Conservation (phyloP, 2,888 invertebrate species). For the Ennomos quercinarius region DNA sequence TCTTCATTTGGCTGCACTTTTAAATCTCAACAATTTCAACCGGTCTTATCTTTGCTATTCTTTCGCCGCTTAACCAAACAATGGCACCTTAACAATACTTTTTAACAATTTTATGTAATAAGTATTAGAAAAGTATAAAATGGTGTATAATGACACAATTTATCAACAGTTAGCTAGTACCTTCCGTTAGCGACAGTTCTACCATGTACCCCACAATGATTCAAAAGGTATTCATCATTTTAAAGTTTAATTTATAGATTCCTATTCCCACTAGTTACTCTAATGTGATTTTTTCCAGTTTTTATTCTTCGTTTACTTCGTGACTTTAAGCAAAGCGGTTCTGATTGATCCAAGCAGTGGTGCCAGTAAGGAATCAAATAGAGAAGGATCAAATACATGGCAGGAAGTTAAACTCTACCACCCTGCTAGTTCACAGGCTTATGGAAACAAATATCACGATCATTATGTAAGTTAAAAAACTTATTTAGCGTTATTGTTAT, state of each 20-base stretch:
- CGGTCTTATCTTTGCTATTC: constrained; percentile 55
- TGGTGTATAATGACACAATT: constrained; percentile 61
- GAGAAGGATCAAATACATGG: constrained; percentile 54
- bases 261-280: no score
- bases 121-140: constrained; percentile 80
- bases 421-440: constrained; percentile 56
- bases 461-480: constrained; percentile 61
- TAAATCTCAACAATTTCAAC: no score
- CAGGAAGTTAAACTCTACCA: constrained; percentile 67
- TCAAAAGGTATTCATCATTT: constrained; percentile 59
- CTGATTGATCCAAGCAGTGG: constrained; percentile 57
- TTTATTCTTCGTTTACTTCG: constrained; percentile 59
- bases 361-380: constrained; percentile 19
- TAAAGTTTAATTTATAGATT: no score
- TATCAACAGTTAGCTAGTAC: constrained; percentile 74
- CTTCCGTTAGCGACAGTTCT: constrained; percentile 72
- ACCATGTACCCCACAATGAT: constrained; percentile 63
- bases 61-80: constrained; percentile 49
- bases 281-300: constrained; percentile 57
- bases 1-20: no score
- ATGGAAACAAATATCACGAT: constrained; percentile 58
- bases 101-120: constrained; percentile 76
- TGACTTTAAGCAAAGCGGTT: constrained; percentile 59
- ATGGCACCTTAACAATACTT: constrained; percentile 57
- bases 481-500: no score